phyloP scores from a whole-genome alignment of 2,888 invertebrate species.

The Epinotia demarniana region DNA sequence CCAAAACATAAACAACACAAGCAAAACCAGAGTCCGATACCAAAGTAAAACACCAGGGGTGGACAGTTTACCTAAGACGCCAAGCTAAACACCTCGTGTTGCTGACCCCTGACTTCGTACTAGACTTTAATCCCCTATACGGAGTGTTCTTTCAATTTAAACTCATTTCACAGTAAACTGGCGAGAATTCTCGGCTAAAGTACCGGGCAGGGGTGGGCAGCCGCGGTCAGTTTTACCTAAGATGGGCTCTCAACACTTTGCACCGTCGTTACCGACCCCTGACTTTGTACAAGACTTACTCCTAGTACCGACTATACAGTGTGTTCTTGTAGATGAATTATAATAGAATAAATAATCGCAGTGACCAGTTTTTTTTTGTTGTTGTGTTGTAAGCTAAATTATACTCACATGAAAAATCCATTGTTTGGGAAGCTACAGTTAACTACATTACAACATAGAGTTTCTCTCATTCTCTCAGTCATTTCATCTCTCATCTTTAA shows the following conservation, averaged over 20 bases:
- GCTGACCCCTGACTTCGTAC: constrained; percentile 37
- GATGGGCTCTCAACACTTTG: constrained; percentile 20
- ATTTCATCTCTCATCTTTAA: too few relatives aligned
- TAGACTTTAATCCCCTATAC: constrained; percentile 31
- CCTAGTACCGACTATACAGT: background rate
- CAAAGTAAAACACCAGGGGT: constrained; percentile 33
- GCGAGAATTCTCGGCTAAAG: constrained; percentile 10
- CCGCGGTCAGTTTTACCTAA: constrained; percentile 20
- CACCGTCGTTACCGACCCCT: constrained; percentile 28
- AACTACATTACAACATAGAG: too few relatives aligned
- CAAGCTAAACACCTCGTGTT: constrained; percentile 51
- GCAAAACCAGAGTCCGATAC: constrained; percentile 11
- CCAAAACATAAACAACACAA: background rate
- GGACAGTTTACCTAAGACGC: constrained; percentile 49
- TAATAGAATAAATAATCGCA: background rate
- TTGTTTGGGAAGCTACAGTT: too few relatives aligned
- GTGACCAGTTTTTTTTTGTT: too few relatives aligned
- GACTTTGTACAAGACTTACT: constrained; percentile 18
- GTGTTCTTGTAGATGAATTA: background rate
- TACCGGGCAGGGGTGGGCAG: constrained; percentile 12
- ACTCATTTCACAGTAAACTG: constrained; percentile 1
- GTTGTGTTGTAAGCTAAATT: too few relatives aligned
- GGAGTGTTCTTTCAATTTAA: constrained; percentile 26
- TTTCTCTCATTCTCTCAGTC: too few relatives aligned
- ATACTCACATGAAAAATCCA: too few relatives aligned